Conservation (phyloP, 2,113 vertebrate genomes). For the Coturnix japonica region DNA sequence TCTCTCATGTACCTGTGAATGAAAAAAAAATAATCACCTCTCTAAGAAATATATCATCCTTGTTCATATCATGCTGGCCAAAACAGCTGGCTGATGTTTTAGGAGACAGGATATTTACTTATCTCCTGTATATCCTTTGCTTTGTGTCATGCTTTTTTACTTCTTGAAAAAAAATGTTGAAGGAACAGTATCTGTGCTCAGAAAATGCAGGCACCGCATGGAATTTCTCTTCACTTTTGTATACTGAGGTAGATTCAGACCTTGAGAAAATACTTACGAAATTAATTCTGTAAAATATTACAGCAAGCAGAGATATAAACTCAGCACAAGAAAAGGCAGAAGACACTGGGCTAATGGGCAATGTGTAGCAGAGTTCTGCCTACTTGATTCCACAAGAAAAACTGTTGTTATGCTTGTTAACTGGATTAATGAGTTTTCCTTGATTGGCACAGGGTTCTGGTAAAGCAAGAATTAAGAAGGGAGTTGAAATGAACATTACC, state of each 20-base stretch:
- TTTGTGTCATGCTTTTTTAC: not conserved
- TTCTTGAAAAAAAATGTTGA: not conserved
- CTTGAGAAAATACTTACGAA: not conserved
- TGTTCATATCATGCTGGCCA: not conserved
- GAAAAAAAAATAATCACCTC: not conserved
- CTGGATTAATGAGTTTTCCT: conserved; percentile 59
- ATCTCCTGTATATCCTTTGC: not conserved
- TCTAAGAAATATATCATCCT: not conserved
- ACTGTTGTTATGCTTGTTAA: conserved; percentile 44
- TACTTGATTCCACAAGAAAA: conserved; percentile 64
- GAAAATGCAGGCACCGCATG: not conserved
- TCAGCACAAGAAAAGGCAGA: not conserved
- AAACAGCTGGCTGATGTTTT: not conserved
- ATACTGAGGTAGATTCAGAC: not conserved
- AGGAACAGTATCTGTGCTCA: not conserved
- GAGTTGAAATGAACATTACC: not conserved
- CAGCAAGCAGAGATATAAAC: not conserved
- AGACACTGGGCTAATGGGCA: not conserved
- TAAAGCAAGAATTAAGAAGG: conserved; percentile 43
- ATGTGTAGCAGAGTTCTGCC: conserved; percentile 1
- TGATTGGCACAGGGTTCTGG: conserved; percentile 36
- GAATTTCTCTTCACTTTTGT: not conserved
- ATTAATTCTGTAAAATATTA: not conserved
- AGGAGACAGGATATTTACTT: not conserved
- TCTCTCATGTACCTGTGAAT: not conserved